A percentile compares a stretch with the other conserved stretches of the same genome.
Evolutionary conservation across 2,797 vertebrate genomes (phyloP).

Genomic region (Pyrocephalus nanus): DNA sequence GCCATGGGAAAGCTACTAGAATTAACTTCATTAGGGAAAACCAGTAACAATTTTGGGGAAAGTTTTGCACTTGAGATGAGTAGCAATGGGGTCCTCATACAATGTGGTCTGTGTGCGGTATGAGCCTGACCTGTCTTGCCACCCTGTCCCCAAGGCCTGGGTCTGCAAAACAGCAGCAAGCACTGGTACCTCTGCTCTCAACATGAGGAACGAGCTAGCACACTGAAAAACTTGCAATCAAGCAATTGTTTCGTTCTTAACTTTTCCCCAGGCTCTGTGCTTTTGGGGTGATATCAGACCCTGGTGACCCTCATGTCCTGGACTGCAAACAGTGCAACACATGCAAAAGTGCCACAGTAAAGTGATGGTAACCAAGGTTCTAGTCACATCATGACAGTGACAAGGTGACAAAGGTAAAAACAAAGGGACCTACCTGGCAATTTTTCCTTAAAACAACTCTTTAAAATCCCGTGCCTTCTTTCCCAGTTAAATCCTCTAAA

Average conservation of each 20-base stretch:
- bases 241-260: neutral
- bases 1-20: neutral
- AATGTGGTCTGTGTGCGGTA: rapidly evolving
- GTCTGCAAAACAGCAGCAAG: neutral
- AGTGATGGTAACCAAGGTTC: neutral
- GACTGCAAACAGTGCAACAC: neutral
- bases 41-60: neutral
- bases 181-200: neutral
- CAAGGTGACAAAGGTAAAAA: neutral
- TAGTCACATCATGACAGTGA: neutral
- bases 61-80: neutral
- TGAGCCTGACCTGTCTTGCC: neutral
- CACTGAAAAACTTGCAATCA: neutral
- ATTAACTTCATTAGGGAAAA: neutral
- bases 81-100: neutral
- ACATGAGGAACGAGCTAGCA: neutral
- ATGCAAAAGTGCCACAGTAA: neutral
- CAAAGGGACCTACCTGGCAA: rapidly evolving
- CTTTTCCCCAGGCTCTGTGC: neutral
- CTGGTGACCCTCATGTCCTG: neutral
- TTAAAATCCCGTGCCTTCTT: neutral
- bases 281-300: neutral
- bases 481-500: neutral
- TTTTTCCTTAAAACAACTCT: neutral
- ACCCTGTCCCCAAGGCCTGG: neutral